Conservation (phyloP, 2,888 invertebrate species). For the Abrostola tripartita region DNA sequence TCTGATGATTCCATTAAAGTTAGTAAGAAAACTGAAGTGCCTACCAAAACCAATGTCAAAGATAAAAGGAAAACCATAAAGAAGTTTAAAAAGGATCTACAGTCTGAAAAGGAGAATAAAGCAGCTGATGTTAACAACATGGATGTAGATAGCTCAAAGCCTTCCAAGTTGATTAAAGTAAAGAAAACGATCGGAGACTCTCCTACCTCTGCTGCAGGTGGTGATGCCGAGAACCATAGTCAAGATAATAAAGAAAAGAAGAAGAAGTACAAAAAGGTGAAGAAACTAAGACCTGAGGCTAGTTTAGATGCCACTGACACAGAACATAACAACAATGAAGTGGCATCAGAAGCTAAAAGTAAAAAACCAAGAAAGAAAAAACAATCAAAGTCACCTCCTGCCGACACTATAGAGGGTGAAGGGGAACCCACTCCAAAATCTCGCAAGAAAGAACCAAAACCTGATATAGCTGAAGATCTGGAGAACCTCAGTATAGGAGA, state of each 20-base stretch:
- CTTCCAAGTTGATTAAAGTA: slow-evolving; percentile 44
- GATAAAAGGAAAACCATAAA: slow-evolving; percentile 43
- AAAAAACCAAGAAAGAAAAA: slow-evolving; percentile 73
- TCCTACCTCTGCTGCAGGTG: slow-evolving; percentile 23
- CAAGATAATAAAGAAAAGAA: slow-evolving; percentile 51
- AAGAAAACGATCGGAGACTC: slow-evolving; percentile 39
- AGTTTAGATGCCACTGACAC: slow-evolving; percentile 45
- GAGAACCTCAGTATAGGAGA: slow-evolving; percentile 80
- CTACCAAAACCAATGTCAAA: slow-evolving; percentile 36
- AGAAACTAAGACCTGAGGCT: slow-evolving; percentile 51
- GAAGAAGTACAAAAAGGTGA: slow-evolving; percentile 62
- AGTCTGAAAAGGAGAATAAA: slow-evolving; percentile 63
- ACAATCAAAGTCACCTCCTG: slow-evolving; percentile 43
- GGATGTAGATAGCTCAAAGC: slow-evolving; percentile 42
- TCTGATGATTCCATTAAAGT: slow-evolving; percentile 63
- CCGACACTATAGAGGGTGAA: slow-evolving; percentile 51
- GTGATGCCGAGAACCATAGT: slow-evolving; percentile 25
- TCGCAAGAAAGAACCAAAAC: slow-evolving; percentile 65
- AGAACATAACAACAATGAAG: slow-evolving; percentile 50
- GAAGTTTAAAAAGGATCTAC: slow-evolving; percentile 50
- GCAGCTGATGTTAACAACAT: slow-evolving; percentile 34
- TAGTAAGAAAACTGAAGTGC: slow-evolving; percentile 39
- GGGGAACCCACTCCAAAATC: slow-evolving; percentile 68
- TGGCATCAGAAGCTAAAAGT: slow-evolving; percentile 45
- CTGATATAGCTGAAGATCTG: slow-evolving; percentile 74